Evolutionary conservation across 2,797 vertebrate genomes (phyloP), one percentile per base, ranked within the genome.

Genomic region (Hipposideros larvatus): DNA sequence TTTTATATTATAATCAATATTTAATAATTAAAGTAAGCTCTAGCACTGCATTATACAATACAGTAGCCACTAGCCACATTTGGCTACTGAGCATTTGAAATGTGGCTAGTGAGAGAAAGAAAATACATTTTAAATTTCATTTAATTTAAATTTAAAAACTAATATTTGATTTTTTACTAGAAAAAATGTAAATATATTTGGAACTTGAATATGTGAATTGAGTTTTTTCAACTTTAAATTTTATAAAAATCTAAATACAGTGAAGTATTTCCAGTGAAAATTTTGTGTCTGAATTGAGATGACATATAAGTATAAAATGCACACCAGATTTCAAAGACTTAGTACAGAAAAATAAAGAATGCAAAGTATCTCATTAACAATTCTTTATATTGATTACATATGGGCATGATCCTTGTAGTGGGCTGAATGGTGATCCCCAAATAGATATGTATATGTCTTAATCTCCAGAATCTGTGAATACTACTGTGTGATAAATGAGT

Each of bases 241-340:
- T 90, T 84, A 71, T n/a, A 77, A 91, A 51, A 90, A 43, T 55
- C 15, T 77, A 86, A 95, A 63, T 85, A n/a, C 37, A 95, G 57
- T 57, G 8, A 57, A 87, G 7, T 41, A 61, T 92, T 82, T 90
- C 21, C 22, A 26, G 43, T 55, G 34, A 84, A 79, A 79, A 55
- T 37, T 14, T 28, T n/a, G 22, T 31, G 11, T 85, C 53, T 87
- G 15, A 51, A 90, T 61, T 79, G n/a, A 85, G 48, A 63, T 21
- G 4, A 21, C 21, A 18, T 68, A 0, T 71, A 43, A 10, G 7
- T 28, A 31, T 61, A 57, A 88, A 78, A 79, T 2, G 3, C 0
- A 73, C 2, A n/a, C 46, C 26, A 66, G 53, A 79, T 46, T 94
- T 87, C 80, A 48, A 93, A 87, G 5, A 80, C 16, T 75, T 77